Base-by-base conservation (phyloP, 2,888 invertebrate species). In the Erannis defoliaria region DNA sequence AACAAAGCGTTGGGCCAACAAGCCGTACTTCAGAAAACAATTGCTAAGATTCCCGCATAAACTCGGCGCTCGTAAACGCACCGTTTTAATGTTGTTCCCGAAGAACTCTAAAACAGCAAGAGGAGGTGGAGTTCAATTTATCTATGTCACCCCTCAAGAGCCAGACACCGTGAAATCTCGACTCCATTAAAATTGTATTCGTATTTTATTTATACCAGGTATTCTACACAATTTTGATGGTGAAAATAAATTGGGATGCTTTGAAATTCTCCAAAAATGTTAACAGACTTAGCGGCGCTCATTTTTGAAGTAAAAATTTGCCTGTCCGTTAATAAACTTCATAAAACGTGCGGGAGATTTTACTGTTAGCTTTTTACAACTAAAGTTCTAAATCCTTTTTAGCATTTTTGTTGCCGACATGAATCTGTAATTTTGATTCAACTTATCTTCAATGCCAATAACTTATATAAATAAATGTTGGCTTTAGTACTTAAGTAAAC, bases 161-260 rank as follows among this genome's bases (percentile, higher is more conserved):
- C 80, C 80, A 81, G 85, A 82, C 84, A 84, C 84, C 80, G 85
- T 85, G 84, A 85, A 85, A 85, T 85, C 85, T 81, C 77, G 75
- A 81, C 82, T 83, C 84, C 82, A 82, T 85, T 85, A 78, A 81
- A 84, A 78, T 77, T 78, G 73, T 80, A 77, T 78, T 77, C 74
- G 75, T 42, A 53, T 62, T 62, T 57, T 72, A 70, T 69, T 67
- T 74, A 70, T 64, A 74, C 64, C 68, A 67, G 42, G 55, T 43
- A 45, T 45, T 23, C 12, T 23, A 42, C 31, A 31, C 31, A 31
- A 31, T 33, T 46, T 46, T 33, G 31, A 31, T 46, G 31, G 31
- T 31, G 26, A 19, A 46, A 31, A 45, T 42, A 45, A 31, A 46
- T 46, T n/a, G 31, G 31, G 12, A 19, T 12, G 19, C 29, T 46